A percentile compares a stretch with the other conserved stretches of the same genome.
These are phyloP conservation scores for Trachelipus rathkii DNA, from an alignment of 1,140 invertebrate species.

Conservation along the genomic window DNA sequence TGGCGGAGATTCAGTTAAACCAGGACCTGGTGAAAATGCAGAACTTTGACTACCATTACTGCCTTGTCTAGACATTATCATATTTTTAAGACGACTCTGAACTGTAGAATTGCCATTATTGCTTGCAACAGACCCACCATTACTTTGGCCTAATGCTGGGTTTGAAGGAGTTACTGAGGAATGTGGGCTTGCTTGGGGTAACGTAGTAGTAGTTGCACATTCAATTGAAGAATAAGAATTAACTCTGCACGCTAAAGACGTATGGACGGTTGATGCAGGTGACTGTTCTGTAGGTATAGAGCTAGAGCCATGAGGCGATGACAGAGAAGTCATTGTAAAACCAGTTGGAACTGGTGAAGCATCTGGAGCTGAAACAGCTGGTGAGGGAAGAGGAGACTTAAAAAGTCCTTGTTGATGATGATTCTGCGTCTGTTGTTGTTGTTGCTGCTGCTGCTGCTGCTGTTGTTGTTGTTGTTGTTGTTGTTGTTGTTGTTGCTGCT, in stretches of 20 bases:
- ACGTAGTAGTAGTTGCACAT: not conserved
- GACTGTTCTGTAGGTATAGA: slow-evolving; percentile 29
- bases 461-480: slow-evolving; percentile 29
- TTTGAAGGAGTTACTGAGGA: not conserved
- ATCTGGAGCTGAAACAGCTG: slow-evolving; percentile 35
- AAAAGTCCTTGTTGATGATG: slow-evolving; percentile 40
- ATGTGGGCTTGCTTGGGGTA: slow-evolving; percentile 1
- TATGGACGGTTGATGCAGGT: slow-evolving; percentile 41
- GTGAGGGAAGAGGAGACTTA: slow-evolving; percentile 34
- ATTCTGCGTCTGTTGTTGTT: slow-evolving; percentile 16
- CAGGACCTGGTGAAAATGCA: slow-evolving; percentile 23
- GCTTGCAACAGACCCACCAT: slow-evolving; percentile 25
- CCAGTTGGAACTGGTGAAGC: slow-evolving; percentile 37
- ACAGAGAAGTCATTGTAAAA: slow-evolving; percentile 39
- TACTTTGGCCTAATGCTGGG: not conserved
- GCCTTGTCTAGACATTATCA: slow-evolving; percentile 43
- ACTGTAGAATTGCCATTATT: slow-evolving; percentile 45
- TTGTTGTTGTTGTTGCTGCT: slow-evolving; percentile 27
- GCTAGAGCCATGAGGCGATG: slow-evolving; percentile 34
- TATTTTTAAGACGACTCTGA: slow-evolving; percentile 43
- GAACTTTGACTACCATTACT: slow-evolving; percentile 27
- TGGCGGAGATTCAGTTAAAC: slow-evolving; percentile 31
- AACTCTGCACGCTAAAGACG: not conserved
- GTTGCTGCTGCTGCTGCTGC: slow-evolving; percentile 21
- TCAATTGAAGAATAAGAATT: not conserved